Conservation (phyloP, 37 sponge, comb jelly and placozoan genomes). For the Spongilla lacustris region DNA sequence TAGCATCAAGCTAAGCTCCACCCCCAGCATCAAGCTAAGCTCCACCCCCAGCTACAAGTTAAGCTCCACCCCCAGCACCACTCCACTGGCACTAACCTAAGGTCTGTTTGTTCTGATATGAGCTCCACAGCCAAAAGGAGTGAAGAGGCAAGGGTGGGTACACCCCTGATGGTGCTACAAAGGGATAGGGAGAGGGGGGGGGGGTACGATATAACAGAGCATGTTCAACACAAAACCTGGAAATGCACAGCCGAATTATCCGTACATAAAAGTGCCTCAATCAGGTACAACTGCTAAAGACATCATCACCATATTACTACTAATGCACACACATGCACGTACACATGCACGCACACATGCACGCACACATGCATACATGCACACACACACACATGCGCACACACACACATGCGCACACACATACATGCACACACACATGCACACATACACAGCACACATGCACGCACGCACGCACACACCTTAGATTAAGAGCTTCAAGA, state of each 20-base stretch:
- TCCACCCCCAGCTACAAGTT: too few relatives aligned
- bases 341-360: not conserved
- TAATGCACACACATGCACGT: not conserved
- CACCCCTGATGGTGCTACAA: not conserved
- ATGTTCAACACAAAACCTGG: too few relatives aligned
- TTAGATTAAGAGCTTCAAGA: not conserved
- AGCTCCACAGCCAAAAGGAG: not conserved
- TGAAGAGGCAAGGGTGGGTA: not conserved
- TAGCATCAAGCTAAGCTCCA: too few relatives aligned
- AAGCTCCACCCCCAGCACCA: too few relatives aligned
- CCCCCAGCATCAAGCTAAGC: too few relatives aligned
- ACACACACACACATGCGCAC: not conserved
- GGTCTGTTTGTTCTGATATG: not conserved
- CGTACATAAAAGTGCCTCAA: not conserved
- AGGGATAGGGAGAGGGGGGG: not conserved
- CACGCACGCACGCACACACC: not conserved
- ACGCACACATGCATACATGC: not conserved
- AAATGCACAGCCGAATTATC: too few relatives aligned
- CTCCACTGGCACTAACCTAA: not conserved
- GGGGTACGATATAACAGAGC: not conserved
- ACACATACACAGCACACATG: not conserved
- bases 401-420: not conserved
- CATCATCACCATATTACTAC: not conserved
- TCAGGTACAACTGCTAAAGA: too few relatives aligned
- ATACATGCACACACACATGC: not conserved